Evolutionary conservation across 2,888 invertebrate genomes (phyloP).

Genomic region (Pachymerium ferrugineum): DNA sequence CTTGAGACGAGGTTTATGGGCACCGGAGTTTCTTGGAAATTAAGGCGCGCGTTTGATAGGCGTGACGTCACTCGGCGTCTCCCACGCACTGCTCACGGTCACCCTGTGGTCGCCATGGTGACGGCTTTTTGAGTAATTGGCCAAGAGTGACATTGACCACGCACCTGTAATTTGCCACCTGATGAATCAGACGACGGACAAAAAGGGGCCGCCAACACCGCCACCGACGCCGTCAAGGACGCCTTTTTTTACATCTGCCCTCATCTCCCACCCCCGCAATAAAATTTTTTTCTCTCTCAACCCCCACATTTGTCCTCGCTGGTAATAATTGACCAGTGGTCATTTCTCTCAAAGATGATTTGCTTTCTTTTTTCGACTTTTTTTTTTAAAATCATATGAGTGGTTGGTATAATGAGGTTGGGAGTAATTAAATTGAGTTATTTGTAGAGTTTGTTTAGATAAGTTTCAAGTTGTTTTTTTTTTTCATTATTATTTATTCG

Average conservation of each 20-base stretch:
- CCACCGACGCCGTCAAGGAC: conserved; percentile 27
- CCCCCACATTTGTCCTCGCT: too few species aligned
- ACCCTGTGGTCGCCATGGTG: conserved; percentile 13
- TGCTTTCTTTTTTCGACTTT: not conserved
- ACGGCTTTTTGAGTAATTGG: conserved; percentile 27
- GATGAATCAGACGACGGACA: conserved; percentile 27
- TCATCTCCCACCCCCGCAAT: conserved; percentile 3
- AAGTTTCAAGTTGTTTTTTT: too few species aligned
- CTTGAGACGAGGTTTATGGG: conserved; percentile 27
- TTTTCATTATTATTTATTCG: not conserved
- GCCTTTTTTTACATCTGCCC: not conserved
- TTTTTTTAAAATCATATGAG: not conserved
- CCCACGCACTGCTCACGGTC: conserved; percentile 16
- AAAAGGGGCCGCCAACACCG: conserved; percentile 27
- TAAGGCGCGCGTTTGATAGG: conserved; percentile 27
- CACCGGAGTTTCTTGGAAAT: conserved; percentile 25
- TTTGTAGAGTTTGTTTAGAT: not conserved
- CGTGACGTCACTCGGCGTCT: conserved; percentile 25
- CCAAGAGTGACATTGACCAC: conserved; percentile 27
- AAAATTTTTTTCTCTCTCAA: not conserved
- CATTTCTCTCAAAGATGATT: too few species aligned
- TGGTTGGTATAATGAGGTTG: conserved; percentile 1
- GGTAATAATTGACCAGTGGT: not conserved
- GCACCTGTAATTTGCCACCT: conserved; percentile 27
- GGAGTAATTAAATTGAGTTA: conserved; percentile 20